phyloP scores from a whole-genome alignment of 2,113 vertebrate genomes.

The Cyphotilapia sp. region DNA sequence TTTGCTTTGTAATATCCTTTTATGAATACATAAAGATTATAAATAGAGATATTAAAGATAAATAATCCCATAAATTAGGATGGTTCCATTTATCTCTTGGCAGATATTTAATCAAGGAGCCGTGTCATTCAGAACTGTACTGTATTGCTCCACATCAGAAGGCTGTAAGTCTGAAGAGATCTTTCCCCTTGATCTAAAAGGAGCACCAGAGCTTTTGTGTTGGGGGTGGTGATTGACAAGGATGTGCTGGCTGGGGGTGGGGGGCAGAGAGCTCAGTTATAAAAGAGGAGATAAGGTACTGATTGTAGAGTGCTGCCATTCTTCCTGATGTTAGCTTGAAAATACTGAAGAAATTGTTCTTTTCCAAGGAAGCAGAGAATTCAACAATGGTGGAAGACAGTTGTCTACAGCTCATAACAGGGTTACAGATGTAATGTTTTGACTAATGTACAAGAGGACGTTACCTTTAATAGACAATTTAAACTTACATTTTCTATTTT shows the following conservation, averaged over 20 bases:
- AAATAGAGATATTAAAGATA: not conserved
- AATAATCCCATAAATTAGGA: not conserved
- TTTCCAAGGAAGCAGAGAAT: not conserved
- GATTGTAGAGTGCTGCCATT: not conserved
- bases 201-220: not conserved
- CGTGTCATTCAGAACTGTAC: not conserved
- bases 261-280: not conserved
- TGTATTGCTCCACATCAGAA: not conserved
- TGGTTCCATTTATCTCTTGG: not conserved
- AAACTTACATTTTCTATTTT: not conserved
- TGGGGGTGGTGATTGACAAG: not conserved
- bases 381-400: not conserved
- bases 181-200: slow-evolving; percentile 4
- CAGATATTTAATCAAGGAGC: not conserved
- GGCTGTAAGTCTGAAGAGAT: not conserved
- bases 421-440: not conserved
- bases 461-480: not conserved
- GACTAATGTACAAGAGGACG: not conserved
- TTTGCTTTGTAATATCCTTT: not conserved
- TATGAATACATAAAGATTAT: not conserved
- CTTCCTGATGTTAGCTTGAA: not conserved
- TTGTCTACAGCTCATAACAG: not conserved
- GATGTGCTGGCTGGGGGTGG: not conserved
- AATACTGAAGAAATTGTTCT: not conserved
- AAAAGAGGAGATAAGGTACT: not conserved